Evolutionary conservation across 2,888 invertebrate genomes (phyloP), one percentile per base, ranked within the genome.

Genomic region (Cybosia mesomella): DNA sequence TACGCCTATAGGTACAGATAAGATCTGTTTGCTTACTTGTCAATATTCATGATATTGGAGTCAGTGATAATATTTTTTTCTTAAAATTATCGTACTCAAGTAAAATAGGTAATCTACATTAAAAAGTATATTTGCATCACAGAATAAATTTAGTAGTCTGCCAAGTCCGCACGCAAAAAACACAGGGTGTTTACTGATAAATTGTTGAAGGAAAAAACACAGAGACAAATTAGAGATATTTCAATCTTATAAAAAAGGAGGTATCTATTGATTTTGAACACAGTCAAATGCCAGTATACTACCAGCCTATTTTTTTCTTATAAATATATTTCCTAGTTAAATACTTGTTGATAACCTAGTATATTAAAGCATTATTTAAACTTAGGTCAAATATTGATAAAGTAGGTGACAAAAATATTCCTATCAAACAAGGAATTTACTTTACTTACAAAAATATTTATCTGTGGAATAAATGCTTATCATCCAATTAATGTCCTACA

Each of bases 11-110:
- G 64, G 72, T 64, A 72, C 66, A 71, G 87, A 86, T 86, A 85
- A 81, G 70, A 59, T 63, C 61, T 79, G 64, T 85, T 83, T 84
- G 78, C 78, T 74, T 71, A 83, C 81, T 77, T 82, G 72, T 81
- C 68, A 75, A 73, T 60, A 74, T 73, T 66, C 75, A 80, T 80
- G 74, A 71, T n/a, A 24, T 55, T 49, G 43, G 43, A 49, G n/a
- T 9, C n/a, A 58, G 28, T 53, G 53, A 54, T 59, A 55, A 21
- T 49, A 49, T 18, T 15, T 43, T 0, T 43, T 18, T 4, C 43
- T 43, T 18, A 7, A 43, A 43, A 10, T 10, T 34, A 1, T 34
- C 34, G 10, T n/a, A n/a, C n/a, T n/a, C n/a, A n/a, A n/a, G n/a
- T n/a, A n/a, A n/a, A n/a, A n/a, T n/a, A n/a, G n/a, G n/a, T n/a